Evolutionary conservation across 2,888 invertebrate species (phyloP).

Genomic region (Latrodectus hesperus): DNA sequence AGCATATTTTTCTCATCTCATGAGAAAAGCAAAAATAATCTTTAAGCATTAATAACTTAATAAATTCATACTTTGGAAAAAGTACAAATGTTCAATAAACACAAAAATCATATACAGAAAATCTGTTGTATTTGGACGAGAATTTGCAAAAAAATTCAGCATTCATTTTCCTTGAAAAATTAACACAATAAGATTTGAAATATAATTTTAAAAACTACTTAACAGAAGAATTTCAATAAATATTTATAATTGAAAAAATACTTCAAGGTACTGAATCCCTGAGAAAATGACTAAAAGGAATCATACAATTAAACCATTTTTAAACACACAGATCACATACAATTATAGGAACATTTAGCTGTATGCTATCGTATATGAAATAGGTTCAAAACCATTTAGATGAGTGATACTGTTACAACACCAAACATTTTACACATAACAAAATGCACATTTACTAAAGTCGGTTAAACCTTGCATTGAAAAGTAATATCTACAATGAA

Average conservation of each 20-base stretch:
- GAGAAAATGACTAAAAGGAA: constrained; percentile 64
- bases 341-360: constrained; percentile 66
- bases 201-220: background rate
- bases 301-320: constrained; percentile 43
- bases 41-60: too few species aligned
- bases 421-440: constrained; percentile 47
- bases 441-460: constrained; percentile 44
- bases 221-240: constrained; percentile 1
- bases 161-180: background rate
- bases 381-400: constrained; percentile 63
- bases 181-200: constrained; percentile 17
- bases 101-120: too few species aligned
- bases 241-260: constrained; percentile 24
- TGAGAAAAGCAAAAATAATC: too few species aligned
- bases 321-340: constrained; percentile 43
- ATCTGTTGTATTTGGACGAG: too few species aligned
- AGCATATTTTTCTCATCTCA: too few species aligned
- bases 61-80: too few species aligned
- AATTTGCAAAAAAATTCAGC: too few species aligned
- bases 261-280: constrained; percentile 49
- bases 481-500: background rate
- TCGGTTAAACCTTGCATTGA: constrained; percentile 53
- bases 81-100: too few species aligned
- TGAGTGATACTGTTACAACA: constrained; percentile 43
- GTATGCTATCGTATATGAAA: constrained; percentile 51